phyloP scores from a whole-genome alignment of 2,888 invertebrate species.

The Microctonus hyperodae region DNA sequence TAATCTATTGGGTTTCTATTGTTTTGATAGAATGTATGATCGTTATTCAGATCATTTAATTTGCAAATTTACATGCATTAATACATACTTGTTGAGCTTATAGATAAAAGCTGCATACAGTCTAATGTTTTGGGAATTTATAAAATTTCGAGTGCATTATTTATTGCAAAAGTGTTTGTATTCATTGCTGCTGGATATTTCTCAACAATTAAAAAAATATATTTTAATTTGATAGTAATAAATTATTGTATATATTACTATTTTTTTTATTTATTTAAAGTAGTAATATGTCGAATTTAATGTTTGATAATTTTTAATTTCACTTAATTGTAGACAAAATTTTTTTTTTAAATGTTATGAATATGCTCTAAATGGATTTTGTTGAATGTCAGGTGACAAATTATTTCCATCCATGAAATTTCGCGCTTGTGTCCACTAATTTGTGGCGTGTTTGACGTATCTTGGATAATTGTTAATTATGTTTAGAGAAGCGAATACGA shows the following conservation, averaged over 20 bases:
- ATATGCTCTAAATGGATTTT: conserved; percentile 31
- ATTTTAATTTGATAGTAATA: conserved; percentile 49
- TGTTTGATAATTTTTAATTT: no score
- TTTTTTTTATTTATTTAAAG: not conserved
- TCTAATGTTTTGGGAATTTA: no score
- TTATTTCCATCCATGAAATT: conserved; percentile 22
- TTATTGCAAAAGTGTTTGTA: no score
- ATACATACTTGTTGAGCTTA: no score
- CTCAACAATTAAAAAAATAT: no score
- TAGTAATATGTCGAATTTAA: no score
- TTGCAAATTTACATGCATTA: no score
- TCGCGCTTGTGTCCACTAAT: conserved; percentile 54
- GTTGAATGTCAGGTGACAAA: not conserved
- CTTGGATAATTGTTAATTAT: conserved; percentile 61
- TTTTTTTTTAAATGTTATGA: not conserved
- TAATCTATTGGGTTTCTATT: not conserved
- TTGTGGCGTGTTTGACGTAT: conserved; percentile 59
- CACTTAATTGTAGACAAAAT: no score
- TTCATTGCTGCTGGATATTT: no score
- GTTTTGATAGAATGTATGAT: not conserved
- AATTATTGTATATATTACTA: conserved; percentile 44
- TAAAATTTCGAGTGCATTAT: no score
- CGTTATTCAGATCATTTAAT: not conserved
- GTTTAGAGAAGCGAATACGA: conserved; percentile 50
- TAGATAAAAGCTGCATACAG: no score